A percentile compares a stretch with the other conserved stretches of the same genome.
Evolutionary conservation across 2,797 vertebrate genomes (phyloP).

Genomic region (Sebastes taczanowskii): DNA sequence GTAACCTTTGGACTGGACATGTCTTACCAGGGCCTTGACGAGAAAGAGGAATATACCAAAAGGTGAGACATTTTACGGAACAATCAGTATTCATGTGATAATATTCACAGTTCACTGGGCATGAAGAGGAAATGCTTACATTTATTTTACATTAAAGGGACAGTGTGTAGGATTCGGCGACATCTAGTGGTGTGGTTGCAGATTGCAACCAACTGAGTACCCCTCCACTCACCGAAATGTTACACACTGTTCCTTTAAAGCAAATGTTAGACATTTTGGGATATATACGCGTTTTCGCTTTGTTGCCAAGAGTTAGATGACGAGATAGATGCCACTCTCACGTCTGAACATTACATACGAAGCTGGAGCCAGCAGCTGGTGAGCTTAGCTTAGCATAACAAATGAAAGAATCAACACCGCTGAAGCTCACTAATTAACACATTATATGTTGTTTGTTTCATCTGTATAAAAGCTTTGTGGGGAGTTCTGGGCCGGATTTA

Average conservation of each 20-base stretch:
- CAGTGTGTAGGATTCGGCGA: too few relatives aligned
- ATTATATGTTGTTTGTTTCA: not conserved
- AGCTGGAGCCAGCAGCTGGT: not conserved
- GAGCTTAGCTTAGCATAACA: not conserved
- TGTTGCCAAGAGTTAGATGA: not conserved
- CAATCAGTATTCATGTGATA: not conserved
- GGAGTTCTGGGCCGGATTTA: too few relatives aligned
- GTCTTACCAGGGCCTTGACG: slow-evolving; percentile 92
- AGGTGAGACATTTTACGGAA: not conserved
- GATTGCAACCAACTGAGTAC: too few relatives aligned
- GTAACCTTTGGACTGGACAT: slow-evolving; percentile 96
- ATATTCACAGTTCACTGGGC: not conserved
- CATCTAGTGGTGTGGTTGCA: too few relatives aligned
- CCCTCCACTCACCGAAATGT: too few relatives aligned
- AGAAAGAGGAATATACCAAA: slow-evolving; percentile 10
- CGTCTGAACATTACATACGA: not conserved
- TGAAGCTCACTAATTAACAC: not conserved
- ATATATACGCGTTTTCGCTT: not conserved
- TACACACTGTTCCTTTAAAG: too few relatives aligned
- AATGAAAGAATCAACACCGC: not conserved
- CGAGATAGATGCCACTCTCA: not conserved
- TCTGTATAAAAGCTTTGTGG: not conserved
- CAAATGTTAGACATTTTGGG: not conserved
- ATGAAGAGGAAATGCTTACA: not conserved
- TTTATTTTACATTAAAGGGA: not conserved